A percentile compares a stretch with the other conserved stretches of the same genome.
Evolutionary conservation across 64 coral and sea anemone species (phyloP).

Genomic region (Actinia equina): DNA sequence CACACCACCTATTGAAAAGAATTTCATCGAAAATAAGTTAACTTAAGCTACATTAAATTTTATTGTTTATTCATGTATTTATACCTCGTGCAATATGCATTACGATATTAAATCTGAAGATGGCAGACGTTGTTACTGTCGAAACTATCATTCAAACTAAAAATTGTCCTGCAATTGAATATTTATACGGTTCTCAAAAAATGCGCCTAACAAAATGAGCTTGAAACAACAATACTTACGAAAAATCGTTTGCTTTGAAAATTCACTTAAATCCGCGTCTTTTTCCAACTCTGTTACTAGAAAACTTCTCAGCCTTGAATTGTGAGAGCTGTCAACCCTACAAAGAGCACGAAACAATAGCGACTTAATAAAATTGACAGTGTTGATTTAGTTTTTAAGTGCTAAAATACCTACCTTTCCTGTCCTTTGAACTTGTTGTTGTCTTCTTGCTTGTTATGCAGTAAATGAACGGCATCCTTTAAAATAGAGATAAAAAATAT

Average conservation of each 20-base stretch:
- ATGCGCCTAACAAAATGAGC: not conserved
- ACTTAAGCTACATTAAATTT: too few relatives aligned
- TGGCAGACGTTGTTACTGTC: too few relatives aligned
- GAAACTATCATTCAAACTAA: too few relatives aligned
- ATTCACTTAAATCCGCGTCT: slow-evolving; percentile 1
- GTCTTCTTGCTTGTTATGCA: slow-evolving; percentile 20
- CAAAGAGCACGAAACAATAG: slow-evolving; percentile 17
- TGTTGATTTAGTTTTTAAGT: not conserved
- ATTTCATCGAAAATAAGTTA: too few relatives aligned
- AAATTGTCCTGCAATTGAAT: too few relatives aligned
- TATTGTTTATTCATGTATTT: too few relatives aligned
- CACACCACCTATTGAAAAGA: slow-evolving; percentile 4
- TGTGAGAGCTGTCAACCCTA: not conserved
- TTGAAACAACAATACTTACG: not conserved
- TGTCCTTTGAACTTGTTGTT: slow-evolving; percentile 10
- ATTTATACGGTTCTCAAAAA: not conserved
- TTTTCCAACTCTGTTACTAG: not conserved
- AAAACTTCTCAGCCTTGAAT: slow-evolving; percentile 8
- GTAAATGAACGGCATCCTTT: slow-evolving; percentile 13
- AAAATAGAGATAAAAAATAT: not conserved
- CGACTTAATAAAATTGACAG: not conserved
- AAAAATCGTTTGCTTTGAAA: not conserved
- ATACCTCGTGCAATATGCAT: too few relatives aligned
- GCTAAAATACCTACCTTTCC: slow-evolving; percentile 12
- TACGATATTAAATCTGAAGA: too few relatives aligned